These are phyloP conservation scores for Eudasyphora cyanicolor DNA, from an alignment of 2,888 invertebrate species.

Conservation along the genomic window DNA sequence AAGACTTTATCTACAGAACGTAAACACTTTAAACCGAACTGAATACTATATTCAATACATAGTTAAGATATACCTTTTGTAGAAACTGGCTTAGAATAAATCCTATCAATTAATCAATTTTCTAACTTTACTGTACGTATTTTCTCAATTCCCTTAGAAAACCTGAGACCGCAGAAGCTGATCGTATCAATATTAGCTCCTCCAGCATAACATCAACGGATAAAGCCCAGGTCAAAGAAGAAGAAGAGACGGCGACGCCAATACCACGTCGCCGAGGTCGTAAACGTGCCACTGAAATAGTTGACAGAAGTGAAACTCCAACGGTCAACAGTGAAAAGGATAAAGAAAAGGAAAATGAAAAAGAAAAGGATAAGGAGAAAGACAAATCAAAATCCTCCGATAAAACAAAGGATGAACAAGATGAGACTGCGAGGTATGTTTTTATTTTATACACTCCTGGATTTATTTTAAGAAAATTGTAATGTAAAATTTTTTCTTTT, in stretches of 20 bases:
- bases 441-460: no score
- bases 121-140: no score
- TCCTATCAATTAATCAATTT: background rate
- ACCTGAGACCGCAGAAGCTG: constrained; percentile 35
- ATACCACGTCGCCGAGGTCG: constrained; percentile 71
- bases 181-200: constrained; percentile 17
- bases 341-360: constrained; percentile 35
- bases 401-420: background rate
- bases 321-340: constrained; percentile 37
- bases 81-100: no score
- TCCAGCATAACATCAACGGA: background rate
- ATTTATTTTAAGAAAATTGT: no score
- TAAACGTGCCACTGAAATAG: constrained; percentile 69
- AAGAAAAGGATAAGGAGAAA: constrained; percentile 18
- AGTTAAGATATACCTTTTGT: no score
- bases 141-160: constrained; percentile 34
- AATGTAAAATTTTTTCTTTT: background rate
- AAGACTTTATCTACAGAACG: no score
- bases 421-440: constrained; percentile 2
- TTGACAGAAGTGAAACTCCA: constrained; percentile 51
- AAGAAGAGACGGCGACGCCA: background rate
- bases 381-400: background rate
- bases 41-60: no score
- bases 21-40: no score
- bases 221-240: background rate